These are phyloP conservation scores for Perca fluviatilis DNA, from an alignment of 2,113 vertebrate genomes.

Conservation along the genomic window DNA sequence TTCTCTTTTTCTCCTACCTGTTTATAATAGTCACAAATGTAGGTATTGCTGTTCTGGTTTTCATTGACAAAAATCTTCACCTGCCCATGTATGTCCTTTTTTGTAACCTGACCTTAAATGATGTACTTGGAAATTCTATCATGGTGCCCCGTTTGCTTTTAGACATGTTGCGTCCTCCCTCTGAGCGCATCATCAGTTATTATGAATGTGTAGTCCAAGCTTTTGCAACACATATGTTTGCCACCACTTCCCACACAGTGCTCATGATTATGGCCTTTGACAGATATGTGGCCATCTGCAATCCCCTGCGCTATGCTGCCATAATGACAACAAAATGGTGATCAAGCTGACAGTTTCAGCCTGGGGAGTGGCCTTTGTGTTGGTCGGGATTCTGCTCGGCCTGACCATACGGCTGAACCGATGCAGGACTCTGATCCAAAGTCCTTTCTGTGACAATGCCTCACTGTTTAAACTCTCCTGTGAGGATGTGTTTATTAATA, in stretches of 20 bases:
- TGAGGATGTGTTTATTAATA: constrained; percentile 68
- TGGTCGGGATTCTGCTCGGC: too few relatives aligned
- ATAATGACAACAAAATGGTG: constrained; percentile 75
- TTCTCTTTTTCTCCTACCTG: constrained; percentile 66
- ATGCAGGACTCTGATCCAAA: constrained; percentile 65
- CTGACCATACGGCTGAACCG: constrained; percentile 67
- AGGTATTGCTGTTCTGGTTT: constrained; percentile 57
- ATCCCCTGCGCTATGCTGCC: constrained; percentile 63
- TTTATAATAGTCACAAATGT: constrained; percentile 62
- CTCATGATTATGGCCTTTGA: constrained; percentile 82
- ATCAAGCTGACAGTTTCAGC: constrained; percentile 62
- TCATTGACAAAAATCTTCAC: constrained; percentile 57
- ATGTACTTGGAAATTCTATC: background rate
- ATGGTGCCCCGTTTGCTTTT: background rate
- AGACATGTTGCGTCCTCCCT: too few relatives aligned
- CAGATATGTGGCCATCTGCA: constrained; percentile 81
- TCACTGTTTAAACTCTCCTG: constrained; percentile 80
- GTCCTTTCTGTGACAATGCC: constrained; percentile 75
- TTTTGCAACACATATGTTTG: too few relatives aligned
- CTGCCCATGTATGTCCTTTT: constrained; percentile 77
- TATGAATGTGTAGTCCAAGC: too few relatives aligned
- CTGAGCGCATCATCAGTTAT: too few relatives aligned
- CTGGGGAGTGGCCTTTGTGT: constrained; percentile 71
- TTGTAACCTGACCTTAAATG: constrained; percentile 57
- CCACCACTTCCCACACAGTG: too few relatives aligned